These are phyloP conservation scores for Astreopora myriophthalma DNA, from an alignment of 64 coral and sea anemone species.

Conservation along the genomic window DNA sequence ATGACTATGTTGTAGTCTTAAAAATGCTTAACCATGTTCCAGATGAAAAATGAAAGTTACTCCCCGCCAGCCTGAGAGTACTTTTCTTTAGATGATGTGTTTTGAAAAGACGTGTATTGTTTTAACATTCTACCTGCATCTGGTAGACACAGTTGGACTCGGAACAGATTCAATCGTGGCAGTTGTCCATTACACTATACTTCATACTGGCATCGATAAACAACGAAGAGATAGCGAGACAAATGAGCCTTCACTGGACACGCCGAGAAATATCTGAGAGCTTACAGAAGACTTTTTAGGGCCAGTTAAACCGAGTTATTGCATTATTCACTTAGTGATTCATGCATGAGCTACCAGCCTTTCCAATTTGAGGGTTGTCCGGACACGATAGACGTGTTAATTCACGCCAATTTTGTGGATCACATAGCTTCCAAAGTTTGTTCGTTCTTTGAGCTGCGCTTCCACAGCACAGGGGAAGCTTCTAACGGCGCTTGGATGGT, in stretches of 20 bases:
- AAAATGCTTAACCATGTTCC: too few relatives aligned
- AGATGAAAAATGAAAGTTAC: neutral
- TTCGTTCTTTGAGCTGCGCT: neutral
- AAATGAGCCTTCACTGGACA: neutral
- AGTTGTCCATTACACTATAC: neutral
- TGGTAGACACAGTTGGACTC: neutral
- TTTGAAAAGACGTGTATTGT: neutral
- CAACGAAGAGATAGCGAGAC: neutral
- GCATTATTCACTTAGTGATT: conserved; percentile 79
- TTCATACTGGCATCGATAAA: neutral
- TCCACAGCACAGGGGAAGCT: too few relatives aligned
- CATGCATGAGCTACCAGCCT: conserved; percentile 33
- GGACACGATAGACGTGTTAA: conserved; percentile 3
- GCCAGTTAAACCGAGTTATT: conserved; percentile 22
- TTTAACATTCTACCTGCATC: neutral
- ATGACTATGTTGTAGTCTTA: too few relatives aligned
- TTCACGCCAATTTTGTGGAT: conserved; percentile 22
- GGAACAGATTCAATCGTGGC: neutral
- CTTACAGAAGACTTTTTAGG: neutral
- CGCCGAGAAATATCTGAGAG: too few relatives aligned
- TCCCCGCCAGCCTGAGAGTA: neutral
- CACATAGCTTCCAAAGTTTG: neutral
- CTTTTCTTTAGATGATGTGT: neutral
- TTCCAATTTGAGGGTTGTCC: neutral
- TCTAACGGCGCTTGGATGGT: too few relatives aligned